Base-by-base conservation (phyloP, 2,888 invertebrate species). In the Pyrgus malvae region DNA sequence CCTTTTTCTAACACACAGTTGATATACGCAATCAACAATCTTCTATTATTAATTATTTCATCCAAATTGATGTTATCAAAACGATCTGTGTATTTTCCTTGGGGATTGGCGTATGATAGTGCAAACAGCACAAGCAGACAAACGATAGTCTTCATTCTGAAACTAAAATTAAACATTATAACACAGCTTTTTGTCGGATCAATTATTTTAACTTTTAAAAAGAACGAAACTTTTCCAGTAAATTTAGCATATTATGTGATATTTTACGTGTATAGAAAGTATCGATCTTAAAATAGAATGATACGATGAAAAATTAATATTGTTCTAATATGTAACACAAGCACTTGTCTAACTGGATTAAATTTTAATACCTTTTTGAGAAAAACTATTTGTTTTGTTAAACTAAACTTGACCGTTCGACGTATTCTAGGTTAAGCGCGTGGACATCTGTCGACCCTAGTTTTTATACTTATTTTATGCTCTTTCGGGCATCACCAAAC, bases 1-100 rank as follows among this genome's bases (percentile, higher is more conserved):
- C 92, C 93, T 58, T 83, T 74, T 0, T 92, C 92, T 59, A 95
- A 80, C 33, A 94, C 73, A 67, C 96, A 96, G 35, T 93, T 92
- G 19, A 94, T 69, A 71, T 95, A 95, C 40, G 92, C 92, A 19
- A 84, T 78, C 8, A 95, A 78, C 25, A 96, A 80, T 29, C 94
- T 91, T 1, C 91, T 91, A 72, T 93, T 95, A 3, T 54, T 63
- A 2, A 96, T 74, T 63, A 95, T 92, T 65, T 93, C 91, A 40
- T 94, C 92, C 46, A 96, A 59, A 70, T 95, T 90, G n/a, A 63
- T 33, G 17, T 48, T 50, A 72, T 95, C 95, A 64, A 92, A 95
- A 63, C 91, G 93, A 51, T 91, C 90, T 1, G 94, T 93, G 74
- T 95, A 95, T 6, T 40, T 35, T 1, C 41, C 49, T 0, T 29